Base-by-base conservation (phyloP, 2,797 vertebrate species). In the Hypotaenidia philippensis region DNA sequence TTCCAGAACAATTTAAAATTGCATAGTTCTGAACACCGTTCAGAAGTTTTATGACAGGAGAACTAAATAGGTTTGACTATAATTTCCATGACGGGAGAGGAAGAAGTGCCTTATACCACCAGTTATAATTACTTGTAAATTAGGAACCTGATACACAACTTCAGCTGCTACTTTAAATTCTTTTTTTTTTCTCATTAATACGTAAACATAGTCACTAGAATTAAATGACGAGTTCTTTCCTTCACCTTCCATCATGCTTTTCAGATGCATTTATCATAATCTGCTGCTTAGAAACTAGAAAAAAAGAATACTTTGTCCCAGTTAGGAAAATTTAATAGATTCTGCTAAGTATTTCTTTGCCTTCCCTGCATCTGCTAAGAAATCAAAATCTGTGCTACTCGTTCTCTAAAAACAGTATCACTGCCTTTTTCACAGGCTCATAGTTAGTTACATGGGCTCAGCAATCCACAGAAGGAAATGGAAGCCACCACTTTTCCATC, bases 221-320 rank as follows among this genome's bases (percentile, higher is more conserved):
- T 50, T 83, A 83, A 77, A 74, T 22, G 14, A 75, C 63, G 47
- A 66, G 15, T 65, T 60, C 57, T 72, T 69, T 78, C 22, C 41
- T 76, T 76, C 29, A 10, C 20, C 19, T 65, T 80, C 41, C 34
- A 32, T 57, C 1, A 1, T 0, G 10, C 15, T 93, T 83, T 86
- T 69, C 47, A 88, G 47, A 64, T 31, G 38, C 8, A 59, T 77
- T 71, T 78, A 71, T 78, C 32, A 29, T 41, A 72, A 83, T 78
- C 74, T 93, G 65, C 78, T 94, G 65, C 80, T 86, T 91, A 90
- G 80, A 83, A 38, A 69, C 45, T 72, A 41, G 47, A 27, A 75
- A 90, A 83, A 9, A 85, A 63, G 47, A 79, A 77, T 71, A 75
- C 36, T 55, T 94, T 72, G 57, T 53, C 72, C 36, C 32, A 89